Conservation (phyloP, 1,140 invertebrate species). For the Condylostylus longicornis region DNA sequence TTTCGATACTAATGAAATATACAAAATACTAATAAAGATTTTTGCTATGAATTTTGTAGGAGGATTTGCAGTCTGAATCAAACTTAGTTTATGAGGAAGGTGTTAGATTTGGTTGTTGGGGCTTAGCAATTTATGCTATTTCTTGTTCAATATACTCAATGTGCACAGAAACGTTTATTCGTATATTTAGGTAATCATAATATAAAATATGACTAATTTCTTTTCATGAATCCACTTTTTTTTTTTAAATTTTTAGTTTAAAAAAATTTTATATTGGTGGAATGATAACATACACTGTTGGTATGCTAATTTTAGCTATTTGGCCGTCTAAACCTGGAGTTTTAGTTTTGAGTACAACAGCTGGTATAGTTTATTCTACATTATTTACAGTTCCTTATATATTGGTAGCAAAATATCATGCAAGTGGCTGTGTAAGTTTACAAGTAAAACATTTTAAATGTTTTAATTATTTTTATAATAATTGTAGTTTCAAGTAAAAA, state of each 20-base stretch:
- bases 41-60: slow-evolving; percentile 6
- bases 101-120: slow-evolving; percentile 68
- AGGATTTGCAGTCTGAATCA: slow-evolving; percentile 11
- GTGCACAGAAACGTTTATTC: slow-evolving; percentile 57
- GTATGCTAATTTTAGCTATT: slow-evolving; percentile 60
- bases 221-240: slow-evolving; percentile 1
- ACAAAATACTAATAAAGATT: slow-evolving; percentile 3
- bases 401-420: slow-evolving; percentile 68
- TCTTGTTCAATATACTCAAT: slow-evolving; percentile 68
- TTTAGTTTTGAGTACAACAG: slow-evolving; percentile 53
- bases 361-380: slow-evolving; percentile 73
- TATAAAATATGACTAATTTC: background rate
- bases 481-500: slow-evolving; percentile 36
- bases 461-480: background rate
- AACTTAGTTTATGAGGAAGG: slow-evolving; percentile 50
- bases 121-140: slow-evolving; percentile 70
- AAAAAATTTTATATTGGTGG: slow-evolving; percentile 58
- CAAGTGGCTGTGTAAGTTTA: slow-evolving; percentile 47
- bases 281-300: slow-evolving; percentile 55
- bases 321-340: slow-evolving; percentile 49
- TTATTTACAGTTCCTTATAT: slow-evolving; percentile 76
- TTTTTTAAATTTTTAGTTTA: slow-evolving; percentile 38
- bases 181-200: slow-evolving; percentile 43
- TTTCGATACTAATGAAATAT: background rate
- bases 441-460: background rate